A percentile compares a stretch with the other conserved stretches of the same genome.
These are phyloP conservation scores for Muraenolepis orangiensis DNA, from an alignment of 2,797 vertebrate genomes.

Conservation along the genomic window DNA sequence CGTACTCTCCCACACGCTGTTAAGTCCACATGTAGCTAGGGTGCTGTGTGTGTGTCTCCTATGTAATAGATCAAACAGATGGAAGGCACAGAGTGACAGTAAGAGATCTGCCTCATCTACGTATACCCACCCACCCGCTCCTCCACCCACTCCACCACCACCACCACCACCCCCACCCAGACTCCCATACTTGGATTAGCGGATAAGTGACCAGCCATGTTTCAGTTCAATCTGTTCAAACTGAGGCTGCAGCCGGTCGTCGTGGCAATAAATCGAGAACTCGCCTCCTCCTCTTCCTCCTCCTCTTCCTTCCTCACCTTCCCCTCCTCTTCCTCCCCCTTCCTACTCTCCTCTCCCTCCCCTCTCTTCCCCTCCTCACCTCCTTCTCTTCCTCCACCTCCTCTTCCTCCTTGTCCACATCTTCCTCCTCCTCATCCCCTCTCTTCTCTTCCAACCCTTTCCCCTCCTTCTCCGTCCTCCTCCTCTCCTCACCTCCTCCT, in stretches of 20 bases:
- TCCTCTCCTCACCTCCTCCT: no score
- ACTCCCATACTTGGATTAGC: not conserved
- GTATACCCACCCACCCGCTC: not conserved
- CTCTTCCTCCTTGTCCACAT: no score
- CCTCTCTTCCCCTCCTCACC: not conserved
- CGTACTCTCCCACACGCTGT: conserved; percentile 55
- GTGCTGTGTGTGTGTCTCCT: not conserved
- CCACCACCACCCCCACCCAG: not conserved
- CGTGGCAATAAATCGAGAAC: not conserved
- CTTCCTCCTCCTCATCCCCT: not conserved
- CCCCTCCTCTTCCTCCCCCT: not conserved
- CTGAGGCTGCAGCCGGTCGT: not conserved
- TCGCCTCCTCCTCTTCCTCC: not conserved
- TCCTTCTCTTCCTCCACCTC: not conserved
- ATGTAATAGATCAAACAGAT: not conserved
- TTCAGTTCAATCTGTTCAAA: not conserved
- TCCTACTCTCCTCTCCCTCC: no score
- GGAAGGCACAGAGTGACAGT: not conserved
- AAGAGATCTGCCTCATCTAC: not conserved
- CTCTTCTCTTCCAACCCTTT: no score
- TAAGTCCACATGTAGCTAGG: conserved; percentile 14
- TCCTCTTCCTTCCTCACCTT: not conserved
- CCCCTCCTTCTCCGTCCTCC: not conserved
- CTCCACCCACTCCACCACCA: no score
- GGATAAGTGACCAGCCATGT: not conserved